phyloP scores from a whole-genome alignment of 1,140 invertebrate species.

The Agrilus planipennis region DNA sequence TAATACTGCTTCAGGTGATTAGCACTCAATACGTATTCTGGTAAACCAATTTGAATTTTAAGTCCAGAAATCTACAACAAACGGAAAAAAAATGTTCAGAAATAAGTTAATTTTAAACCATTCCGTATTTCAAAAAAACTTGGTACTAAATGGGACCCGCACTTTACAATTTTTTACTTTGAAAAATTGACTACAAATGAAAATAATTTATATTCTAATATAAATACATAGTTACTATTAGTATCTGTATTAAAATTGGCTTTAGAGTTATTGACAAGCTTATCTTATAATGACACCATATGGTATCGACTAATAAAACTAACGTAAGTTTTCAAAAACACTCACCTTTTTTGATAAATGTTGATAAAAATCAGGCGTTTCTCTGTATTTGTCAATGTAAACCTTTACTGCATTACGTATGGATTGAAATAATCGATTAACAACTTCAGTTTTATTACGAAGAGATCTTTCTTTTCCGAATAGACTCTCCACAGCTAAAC shows the following conservation, averaged over 20 bases:
- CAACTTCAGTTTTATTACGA: conserved; percentile 13
- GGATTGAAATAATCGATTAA: conserved; percentile 32
- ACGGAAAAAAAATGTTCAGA: no score
- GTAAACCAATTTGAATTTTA: conserved; percentile 41
- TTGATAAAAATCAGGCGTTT: conserved; percentile 26
- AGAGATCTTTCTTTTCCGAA: conserved; percentile 34
- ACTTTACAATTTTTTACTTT: no score
- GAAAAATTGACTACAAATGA: conserved; percentile 3
- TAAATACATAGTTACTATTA: no score
- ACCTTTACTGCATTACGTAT: conserved; percentile 23
- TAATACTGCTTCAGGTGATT: conserved; percentile 38
- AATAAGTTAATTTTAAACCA: no score
- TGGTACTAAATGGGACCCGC: no score
- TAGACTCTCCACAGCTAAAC: conserved; percentile 41
- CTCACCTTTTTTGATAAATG: conserved; percentile 34
- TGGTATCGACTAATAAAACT: no score
- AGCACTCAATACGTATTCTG: conserved; percentile 32
- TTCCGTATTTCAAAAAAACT: no score
- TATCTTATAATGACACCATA: no score
- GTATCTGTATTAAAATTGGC: no score
- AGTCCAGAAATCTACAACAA: conserved; percentile 36
- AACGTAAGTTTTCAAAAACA: no score
- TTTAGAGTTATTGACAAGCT: no score
- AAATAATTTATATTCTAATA: conserved; percentile 9
- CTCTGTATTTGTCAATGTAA: conserved; percentile 17